Evolutionary conservation across 2,888 invertebrate genomes (phyloP), one percentile per base, ranked within the genome.

Genomic region (Lepidocyrtoides sp.): DNA sequence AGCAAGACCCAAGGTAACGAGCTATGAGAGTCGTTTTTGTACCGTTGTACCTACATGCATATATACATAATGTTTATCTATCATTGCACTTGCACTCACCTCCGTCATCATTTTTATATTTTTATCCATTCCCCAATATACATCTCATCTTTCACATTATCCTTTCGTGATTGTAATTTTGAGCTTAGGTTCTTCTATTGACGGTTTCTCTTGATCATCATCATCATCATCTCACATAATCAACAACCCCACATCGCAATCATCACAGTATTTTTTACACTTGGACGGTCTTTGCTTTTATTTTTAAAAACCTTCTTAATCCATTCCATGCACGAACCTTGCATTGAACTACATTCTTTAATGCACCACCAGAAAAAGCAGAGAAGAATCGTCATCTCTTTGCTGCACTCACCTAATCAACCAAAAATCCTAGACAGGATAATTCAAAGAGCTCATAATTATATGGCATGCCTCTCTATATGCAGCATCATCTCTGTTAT

Each of bases 391-490:
- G n/a, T n/a, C n/a, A 23, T 48, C 48, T 75, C 23, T 2, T 75
- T 69, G 36, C 2, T 36, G 54, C 77, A 54, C 81, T 82, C 60
- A 36, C 12, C 81, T 82, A 60, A 82, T 82, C 36, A 82, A 60
- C 81, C 41, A 32, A 66, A 66, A 36, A 10, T 82, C 57, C 17
- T 23, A 72, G 54, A 75, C 44, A 69, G 63, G 26, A 26, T 87
- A 44, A 79, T 66, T 66, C 66, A 48, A 66, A 79, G 32, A 66
- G 66, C 77, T 51, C 20, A 87, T 87, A 87, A 87, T 87, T 79
- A 86, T 63, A 69, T 17, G 10, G 44, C 41, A n/a, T n/a, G n/a
- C n/a, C n/a, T n/a, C n/a, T n/a, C n/a, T n/a, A n/a, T n/a, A 29
- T 72, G 72, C 23, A 82, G 0, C 54, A 23, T 17, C 41, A 72